These are phyloP conservation scores for Allolobophora icterica DNA, from an alignment of 2,888 invertebrate genomes.

Conservation along the genomic window DNA sequence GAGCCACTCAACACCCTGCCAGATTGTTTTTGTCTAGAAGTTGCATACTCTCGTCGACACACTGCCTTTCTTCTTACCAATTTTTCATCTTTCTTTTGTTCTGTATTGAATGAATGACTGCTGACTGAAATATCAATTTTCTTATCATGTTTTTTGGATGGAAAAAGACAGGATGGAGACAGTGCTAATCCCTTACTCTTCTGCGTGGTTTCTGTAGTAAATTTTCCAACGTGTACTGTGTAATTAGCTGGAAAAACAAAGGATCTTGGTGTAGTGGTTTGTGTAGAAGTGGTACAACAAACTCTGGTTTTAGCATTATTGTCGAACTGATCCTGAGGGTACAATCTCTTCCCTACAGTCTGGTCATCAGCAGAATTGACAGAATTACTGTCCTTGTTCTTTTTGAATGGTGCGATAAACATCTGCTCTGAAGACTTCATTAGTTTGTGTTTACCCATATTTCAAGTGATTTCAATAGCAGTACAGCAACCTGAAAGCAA, in stretches of 20 bases:
- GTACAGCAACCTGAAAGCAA: not conserved
- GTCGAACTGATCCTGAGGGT: not conserved
- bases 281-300: not conserved
- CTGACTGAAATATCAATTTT: not conserved
- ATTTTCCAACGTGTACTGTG: not conserved
- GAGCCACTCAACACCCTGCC: not conserved
- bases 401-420: not conserved
- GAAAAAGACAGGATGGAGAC: not conserved
- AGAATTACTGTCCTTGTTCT: conserved; percentile 7
- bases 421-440: not conserved
- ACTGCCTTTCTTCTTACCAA: not conserved
- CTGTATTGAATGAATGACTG: not conserved
- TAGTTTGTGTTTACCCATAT: not conserved
- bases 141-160: not conserved
- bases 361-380: not conserved
- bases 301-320: not conserved
- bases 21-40: not conserved
- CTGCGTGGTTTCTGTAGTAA: not conserved
- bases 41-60: not conserved
- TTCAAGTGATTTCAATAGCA: not conserved
- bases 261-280: not conserved
- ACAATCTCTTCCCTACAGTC: not conserved
- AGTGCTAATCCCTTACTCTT: not conserved
- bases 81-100: not conserved
- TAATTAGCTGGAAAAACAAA: too few species aligned